A percentile compares a stretch with the other conserved stretches of the same genome.
These are phyloP conservation scores for Saccostrea echinata DNA, from an alignment of 1,140 invertebrate genomes.

Conservation along the genomic window DNA sequence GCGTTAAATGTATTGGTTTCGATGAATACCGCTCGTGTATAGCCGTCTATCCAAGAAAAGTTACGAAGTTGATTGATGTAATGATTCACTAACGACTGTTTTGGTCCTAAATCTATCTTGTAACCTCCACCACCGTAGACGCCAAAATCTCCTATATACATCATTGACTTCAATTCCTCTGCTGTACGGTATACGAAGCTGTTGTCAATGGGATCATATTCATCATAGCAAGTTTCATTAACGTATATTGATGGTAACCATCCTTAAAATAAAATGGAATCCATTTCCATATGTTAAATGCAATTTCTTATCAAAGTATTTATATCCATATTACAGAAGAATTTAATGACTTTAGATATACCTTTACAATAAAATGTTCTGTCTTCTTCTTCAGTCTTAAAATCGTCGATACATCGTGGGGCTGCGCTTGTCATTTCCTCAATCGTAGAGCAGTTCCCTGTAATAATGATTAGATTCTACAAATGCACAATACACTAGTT, in stretches of 20 bases:
- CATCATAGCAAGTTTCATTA: conserved; percentile 43
- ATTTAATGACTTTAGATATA: neutral
- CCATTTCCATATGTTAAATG: neutral
- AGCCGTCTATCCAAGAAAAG: conserved; percentile 80
- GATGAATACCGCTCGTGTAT: conserved; percentile 81
- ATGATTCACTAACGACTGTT: conserved; percentile 47
- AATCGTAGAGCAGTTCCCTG: neutral
- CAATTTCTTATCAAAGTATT: neutral
- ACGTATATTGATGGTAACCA: conserved; percentile 36
- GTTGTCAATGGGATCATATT: conserved; percentile 50
- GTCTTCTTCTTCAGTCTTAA: neutral
- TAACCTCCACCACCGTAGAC: conserved; percentile 51
- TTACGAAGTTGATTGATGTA: conserved; percentile 73
- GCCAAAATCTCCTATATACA: conserved; percentile 28
- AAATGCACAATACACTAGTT: too few relatives aligned
- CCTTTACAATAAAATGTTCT: neutral
- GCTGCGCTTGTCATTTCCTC: neutral
- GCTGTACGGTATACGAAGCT: conserved; percentile 41
- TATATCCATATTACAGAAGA: neutral
- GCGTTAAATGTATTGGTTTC: conserved; percentile 82
- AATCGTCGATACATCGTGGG: neutral
- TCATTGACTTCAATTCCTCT: neutral
- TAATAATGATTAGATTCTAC: neutral
- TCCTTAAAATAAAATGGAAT: neutral
- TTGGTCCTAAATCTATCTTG: conserved; percentile 54